These are phyloP conservation scores for Xylota segnis DNA, from an alignment of 2,888 invertebrate genomes.

Conservation along the genomic window DNA sequence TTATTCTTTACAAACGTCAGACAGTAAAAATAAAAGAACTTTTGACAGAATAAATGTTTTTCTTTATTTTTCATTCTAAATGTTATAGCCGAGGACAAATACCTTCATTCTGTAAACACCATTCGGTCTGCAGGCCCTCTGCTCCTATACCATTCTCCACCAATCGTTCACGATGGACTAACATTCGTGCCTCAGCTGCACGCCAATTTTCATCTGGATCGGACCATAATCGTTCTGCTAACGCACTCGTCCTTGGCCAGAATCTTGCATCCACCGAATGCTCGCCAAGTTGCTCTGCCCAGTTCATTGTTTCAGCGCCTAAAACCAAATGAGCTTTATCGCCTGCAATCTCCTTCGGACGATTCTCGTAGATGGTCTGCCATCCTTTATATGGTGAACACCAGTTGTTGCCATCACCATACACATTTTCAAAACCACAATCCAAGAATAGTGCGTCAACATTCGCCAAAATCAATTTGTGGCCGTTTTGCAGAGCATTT, in stretches of 20 bases:
- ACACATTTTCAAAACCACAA: constrained; percentile 92
- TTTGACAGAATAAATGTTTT: no score
- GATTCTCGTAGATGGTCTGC: constrained; percentile 92
- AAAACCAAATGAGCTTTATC: constrained; percentile 84
- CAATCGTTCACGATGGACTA: constrained; percentile 87
- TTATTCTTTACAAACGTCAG: no score
- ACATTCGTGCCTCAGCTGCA: constrained; percentile 88
- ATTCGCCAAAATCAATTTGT: constrained; percentile 90
- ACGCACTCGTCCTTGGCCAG: constrained; percentile 92
- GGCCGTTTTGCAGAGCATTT: constrained; percentile 87
- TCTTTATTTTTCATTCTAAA: not conserved
- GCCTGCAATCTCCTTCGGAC: constrained; percentile 86
- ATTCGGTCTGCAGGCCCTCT: constrained; percentile 91
- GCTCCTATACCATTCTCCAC: constrained; percentile 87
- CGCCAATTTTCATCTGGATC: constrained; percentile 88
- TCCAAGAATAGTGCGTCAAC: constrained; percentile 93
- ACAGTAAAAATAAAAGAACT: no score
- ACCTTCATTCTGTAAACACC: constrained; percentile 92
- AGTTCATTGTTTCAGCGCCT: constrained; percentile 91
- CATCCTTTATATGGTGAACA: constrained; percentile 94
- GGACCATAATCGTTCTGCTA: constrained; percentile 92
- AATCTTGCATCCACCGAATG: constrained; percentile 88
- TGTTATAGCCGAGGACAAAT: constrained; percentile 85
- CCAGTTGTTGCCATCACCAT: constrained; percentile 91
- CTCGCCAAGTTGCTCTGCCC: constrained; percentile 91